Conservation (phyloP, 2,888 invertebrate species). For the Coelopa pilipes region DNA sequence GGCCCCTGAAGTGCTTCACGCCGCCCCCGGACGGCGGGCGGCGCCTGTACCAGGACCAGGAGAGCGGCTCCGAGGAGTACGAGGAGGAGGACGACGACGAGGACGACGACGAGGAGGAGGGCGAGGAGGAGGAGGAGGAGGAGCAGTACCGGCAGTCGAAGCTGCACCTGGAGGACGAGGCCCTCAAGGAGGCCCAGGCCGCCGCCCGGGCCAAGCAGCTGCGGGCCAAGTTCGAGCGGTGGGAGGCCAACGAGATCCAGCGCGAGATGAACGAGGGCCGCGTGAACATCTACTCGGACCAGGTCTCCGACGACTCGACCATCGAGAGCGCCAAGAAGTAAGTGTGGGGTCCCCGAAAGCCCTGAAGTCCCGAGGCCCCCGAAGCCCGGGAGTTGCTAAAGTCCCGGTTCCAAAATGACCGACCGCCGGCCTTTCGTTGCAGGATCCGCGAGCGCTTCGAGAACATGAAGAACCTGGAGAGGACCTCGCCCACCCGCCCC, state of each 20-base stretch:
- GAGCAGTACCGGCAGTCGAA: constrained; percentile 60
- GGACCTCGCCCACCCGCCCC: constrained; percentile 68
- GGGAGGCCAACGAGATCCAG: constrained; percentile 78
- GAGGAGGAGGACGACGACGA: constrained; percentile 58
- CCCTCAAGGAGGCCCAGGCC: constrained; percentile 78
- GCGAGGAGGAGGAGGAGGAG: constrained; percentile 68
- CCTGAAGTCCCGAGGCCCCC: too few species aligned
- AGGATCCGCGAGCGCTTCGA: constrained; percentile 90
- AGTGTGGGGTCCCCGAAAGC: constrained; percentile 50
- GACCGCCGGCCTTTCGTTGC: constrained; percentile 47
- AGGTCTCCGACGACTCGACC: constrained; percentile 76
- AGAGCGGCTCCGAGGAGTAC: constrained; percentile 62
- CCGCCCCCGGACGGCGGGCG: constrained; percentile 81
- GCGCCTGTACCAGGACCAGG: constrained; percentile 61
- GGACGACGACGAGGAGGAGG: constrained; percentile 64
- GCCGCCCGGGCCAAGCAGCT: constrained; percentile 85
- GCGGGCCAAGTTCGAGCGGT: constrained; percentile 88
- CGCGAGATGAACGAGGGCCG: constrained; percentile 69
- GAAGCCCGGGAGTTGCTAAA: too few species aligned
- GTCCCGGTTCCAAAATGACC: too few species aligned
- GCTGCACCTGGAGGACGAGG: constrained; percentile 72
- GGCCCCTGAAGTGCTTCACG: constrained; percentile 88
- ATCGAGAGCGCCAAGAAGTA: constrained; percentile 87
- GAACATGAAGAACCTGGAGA: constrained; percentile 76
- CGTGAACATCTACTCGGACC: constrained; percentile 64